Conservation (phyloP, 2,888 invertebrate genomes). For the Ditylenchus weischeri region DNA sequence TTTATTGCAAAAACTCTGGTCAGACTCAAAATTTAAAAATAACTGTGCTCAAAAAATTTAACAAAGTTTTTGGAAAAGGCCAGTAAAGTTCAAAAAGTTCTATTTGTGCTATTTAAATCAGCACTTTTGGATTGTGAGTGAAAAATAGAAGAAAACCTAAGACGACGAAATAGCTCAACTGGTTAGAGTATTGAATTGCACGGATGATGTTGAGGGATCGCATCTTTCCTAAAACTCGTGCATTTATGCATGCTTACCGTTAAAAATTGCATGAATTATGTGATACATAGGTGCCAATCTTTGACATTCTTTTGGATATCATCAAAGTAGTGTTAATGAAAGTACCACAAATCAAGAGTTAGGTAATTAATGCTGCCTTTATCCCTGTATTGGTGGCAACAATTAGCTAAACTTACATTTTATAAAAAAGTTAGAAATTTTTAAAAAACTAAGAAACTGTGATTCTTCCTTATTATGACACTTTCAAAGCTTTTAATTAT, state of each 20-base stretch:
- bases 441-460: no score
- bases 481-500: no score
- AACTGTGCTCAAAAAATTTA: no score
- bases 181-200: no score
- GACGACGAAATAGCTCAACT: neutral
- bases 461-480: no score
- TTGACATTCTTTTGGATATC: slow-evolving; percentile 1
- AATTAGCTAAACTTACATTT: neutral
- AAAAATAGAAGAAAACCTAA: neutral
- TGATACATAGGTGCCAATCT: neutral
- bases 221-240: no score
- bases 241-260: no score
- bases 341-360: slow-evolving; percentile 7
- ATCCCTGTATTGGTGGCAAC: neutral
- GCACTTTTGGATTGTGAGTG: neutral
- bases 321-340: slow-evolving; percentile 6
- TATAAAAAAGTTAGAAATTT: no score
- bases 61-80: neutral
- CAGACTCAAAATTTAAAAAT: no score
- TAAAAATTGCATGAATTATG: no score
- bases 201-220: no score
- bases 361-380: neutral
- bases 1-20: no score
- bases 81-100: neutral
- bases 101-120: neutral